These are phyloP conservation scores for Scolopax mira DNA, from an alignment of 2,113 vertebrate genomes.

Conservation along the genomic window DNA sequence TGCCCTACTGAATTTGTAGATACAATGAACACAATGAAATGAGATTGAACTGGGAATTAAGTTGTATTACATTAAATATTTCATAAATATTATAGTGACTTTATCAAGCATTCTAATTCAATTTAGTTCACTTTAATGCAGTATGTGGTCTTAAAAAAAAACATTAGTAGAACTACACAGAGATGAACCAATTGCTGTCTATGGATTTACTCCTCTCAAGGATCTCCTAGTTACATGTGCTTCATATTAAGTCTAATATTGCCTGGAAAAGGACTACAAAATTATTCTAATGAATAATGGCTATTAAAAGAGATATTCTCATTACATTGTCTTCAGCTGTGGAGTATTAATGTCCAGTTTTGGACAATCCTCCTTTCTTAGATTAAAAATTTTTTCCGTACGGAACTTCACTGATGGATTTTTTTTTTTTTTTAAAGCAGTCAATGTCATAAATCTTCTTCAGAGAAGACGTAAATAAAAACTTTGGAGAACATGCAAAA, in stretches of 20 bases:
- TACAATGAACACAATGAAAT: background rate
- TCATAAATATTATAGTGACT: background rate
- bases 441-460: background rate
- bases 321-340: background rate
- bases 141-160: fast-evolving
- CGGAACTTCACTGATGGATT: background rate
- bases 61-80: background rate
- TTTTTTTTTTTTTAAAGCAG: background rate
- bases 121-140: background rate
- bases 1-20: background rate
- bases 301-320: background rate
- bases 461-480: background rate
- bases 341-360: background rate
- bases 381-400: background rate
- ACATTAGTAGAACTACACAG: background rate
- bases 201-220: background rate
- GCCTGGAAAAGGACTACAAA: background rate
- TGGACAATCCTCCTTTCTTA: background rate
- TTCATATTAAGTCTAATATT: background rate
- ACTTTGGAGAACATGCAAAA: background rate
- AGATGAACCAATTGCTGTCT: background rate
- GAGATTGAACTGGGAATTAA: background rate
- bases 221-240: background rate
- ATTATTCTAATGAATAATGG: background rate
- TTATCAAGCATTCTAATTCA: background rate